Percentiles rank a stretch among this genome's conserved stretches.
Conservation (phyloP, 2,888 invertebrate genomes). For the Diaphora mendica region DNA sequence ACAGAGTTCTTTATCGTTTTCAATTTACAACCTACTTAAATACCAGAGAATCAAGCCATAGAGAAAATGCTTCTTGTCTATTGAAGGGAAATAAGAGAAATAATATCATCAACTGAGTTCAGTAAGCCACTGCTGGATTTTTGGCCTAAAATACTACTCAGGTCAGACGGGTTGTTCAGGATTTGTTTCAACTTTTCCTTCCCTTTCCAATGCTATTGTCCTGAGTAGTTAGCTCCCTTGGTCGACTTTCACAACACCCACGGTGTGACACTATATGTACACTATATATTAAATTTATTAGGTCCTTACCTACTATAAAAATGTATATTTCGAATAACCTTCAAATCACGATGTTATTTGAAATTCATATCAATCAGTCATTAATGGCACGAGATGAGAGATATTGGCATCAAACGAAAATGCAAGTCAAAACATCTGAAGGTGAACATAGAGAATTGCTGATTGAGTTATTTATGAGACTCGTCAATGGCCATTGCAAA, state of each 20-base stretch:
- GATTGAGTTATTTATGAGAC: constrained; percentile 9
- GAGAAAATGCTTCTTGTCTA: background rate
- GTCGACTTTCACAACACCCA: too few species aligned
- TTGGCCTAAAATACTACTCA: too few species aligned
- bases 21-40: background rate
- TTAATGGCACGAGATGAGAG: background rate
- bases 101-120: too few species aligned
- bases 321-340: background rate
- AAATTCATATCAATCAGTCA: background rate
- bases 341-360: background rate
- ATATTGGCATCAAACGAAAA: constrained; percentile 10
- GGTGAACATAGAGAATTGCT: constrained; percentile 2
- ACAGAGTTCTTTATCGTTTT: background rate
- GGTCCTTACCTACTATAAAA: background rate
- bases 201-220: too few species aligned
- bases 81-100: background rate
- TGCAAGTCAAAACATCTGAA: constrained; percentile 6
- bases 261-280: too few species aligned
- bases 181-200: too few species aligned
- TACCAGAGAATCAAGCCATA: background rate
- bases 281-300: too few species aligned
- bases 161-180: too few species aligned
- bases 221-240: too few species aligned
- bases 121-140: too few species aligned
- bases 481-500: background rate